Evolutionary conservation across 2,113 vertebrate species (phyloP), one percentile per base, ranked within the genome.

Genomic region (Megaceryle maxima): DNA sequence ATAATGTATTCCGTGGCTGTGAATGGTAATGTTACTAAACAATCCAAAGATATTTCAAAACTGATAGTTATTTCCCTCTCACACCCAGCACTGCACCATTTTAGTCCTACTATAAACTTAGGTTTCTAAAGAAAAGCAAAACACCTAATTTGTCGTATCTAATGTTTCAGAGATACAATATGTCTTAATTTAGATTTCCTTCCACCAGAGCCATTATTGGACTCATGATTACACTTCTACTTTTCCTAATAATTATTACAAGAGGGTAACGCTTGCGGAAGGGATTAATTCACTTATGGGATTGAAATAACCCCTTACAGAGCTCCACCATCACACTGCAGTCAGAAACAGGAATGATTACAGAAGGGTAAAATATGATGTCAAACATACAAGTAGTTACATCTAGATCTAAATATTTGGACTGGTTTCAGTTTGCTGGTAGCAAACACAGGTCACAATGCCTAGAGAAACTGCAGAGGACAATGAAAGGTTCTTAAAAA

Each of bases 1-100:
- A 86, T 97, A 98, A 98, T 98, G 98, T 97, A 97, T 98, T 98
- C 97, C 95, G 92, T 98, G 98, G 96, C 96, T 96, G 69, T 97
- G 98, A 98, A 98, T 98, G 96, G 97, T 97, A 98, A 98, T 98
- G 97, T 78, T 74, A 55, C 70, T 77, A 87, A 96, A 97, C 93
- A 91, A 87, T 88, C 82, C 72, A 74, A 94, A 90, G 92, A 96
- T 96, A 96, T 97, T 97, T 97, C 97, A 97, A 88, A 72, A 67
- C 51, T 51, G 91, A 74, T 96, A 88, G 81, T 91, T 96, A 95
- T 83, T 92, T 94, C 90, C 80, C 37, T 83, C 66, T 62, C 39
- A 76, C 53, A 64, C 80, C 33, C 84, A 95, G 75, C 86, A 73
- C 81, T 20, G 44, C 55, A 59, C 62, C 90, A 25, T 31, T 93